phyloP scores from a whole-genome alignment of 2,797 vertebrate species.

The Sciurus vulgaris region DNA sequence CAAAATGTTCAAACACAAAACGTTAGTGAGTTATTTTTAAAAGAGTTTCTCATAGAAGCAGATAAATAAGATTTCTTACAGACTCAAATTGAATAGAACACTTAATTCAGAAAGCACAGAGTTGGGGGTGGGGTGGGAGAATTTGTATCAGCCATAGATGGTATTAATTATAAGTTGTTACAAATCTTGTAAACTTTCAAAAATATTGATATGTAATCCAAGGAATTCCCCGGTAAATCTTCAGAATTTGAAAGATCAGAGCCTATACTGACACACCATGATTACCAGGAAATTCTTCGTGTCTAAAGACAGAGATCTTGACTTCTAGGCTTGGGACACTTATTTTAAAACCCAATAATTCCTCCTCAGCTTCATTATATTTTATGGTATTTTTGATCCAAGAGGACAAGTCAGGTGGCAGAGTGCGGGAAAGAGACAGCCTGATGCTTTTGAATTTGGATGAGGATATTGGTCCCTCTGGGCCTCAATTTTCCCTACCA shows the following conservation, averaged over 20 bases:
- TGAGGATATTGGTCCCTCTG: background rate
- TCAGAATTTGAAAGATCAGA: background rate
- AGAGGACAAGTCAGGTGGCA: background rate
- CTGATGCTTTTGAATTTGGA: background rate
- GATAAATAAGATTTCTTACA: background rate
- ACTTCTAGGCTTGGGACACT: background rate
- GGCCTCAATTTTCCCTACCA: background rate
- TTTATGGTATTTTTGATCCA: background rate
- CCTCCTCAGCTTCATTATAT: background rate
- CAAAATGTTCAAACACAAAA: conserved; percentile 42
- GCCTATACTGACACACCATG: background rate
- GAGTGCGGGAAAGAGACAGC: background rate
- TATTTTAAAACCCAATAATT: background rate
- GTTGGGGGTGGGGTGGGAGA: background rate
- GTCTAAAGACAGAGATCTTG: background rate
- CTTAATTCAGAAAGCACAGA: background rate
- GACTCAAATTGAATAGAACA: background rate
- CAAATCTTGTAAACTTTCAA: background rate
- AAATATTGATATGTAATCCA: background rate
- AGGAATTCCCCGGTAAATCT: background rate
- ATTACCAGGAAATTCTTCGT: background rate
- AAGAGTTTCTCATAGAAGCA: background rate
- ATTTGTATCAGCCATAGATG: background rate
- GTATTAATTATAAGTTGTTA: background rate
- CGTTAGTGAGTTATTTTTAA: conserved; percentile 3